Percentiles rank a stretch among this genome's conserved stretches.
Evolutionary conservation across 2,113 vertebrate species (phyloP).

Genomic region (Tetrao urogallus): DNA sequence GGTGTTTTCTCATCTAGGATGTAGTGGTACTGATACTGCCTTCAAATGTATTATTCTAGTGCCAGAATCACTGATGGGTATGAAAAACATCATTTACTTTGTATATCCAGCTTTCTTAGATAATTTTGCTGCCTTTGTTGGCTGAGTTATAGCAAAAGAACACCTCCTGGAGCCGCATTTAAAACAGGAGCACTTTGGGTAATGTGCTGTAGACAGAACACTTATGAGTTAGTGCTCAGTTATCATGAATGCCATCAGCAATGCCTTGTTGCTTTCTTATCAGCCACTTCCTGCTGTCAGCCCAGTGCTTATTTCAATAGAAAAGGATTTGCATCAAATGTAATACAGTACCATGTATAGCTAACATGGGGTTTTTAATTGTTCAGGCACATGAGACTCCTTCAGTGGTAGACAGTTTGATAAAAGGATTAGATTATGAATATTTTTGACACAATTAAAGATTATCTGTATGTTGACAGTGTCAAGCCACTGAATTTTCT

Average conservation of each 20-base stretch:
- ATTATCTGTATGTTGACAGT: conserved; percentile 63
- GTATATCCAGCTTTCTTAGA: conserved; percentile 58
- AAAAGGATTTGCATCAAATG: conserved; percentile 86
- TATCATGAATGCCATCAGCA: conserved; percentile 85
- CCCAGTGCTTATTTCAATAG: conserved; percentile 82
- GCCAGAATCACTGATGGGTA: conserved; percentile 33
- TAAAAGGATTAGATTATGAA: conserved; percentile 88
- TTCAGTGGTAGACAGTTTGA: conserved; percentile 86
- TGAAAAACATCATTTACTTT: conserved; percentile 58
- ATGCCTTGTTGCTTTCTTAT: conserved; percentile 85
- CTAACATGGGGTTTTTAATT: conserved; percentile 84
- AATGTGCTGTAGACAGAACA: conserved; percentile 70
- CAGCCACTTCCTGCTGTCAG: conserved; percentile 83
- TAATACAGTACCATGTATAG: conserved; percentile 77
- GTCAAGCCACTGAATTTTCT: conserved; percentile 50
- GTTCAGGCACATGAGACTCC: conserved; percentile 81
- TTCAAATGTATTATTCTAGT: conserved; percentile 49
- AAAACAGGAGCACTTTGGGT: conserved; percentile 67
- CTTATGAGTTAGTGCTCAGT: conserved; percentile 73
- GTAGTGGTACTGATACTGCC: not conserved
- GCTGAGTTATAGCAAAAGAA: conserved; percentile 55
- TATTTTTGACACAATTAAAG: conserved; percentile 83
- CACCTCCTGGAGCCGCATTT: conserved; percentile 62
- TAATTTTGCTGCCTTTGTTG: conserved; percentile 68
- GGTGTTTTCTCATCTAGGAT: conserved; percentile 34